These are phyloP conservation scores for Parapsyche elsis DNA, from an alignment of 1,140 invertebrate genomes.

Conservation along the genomic window DNA sequence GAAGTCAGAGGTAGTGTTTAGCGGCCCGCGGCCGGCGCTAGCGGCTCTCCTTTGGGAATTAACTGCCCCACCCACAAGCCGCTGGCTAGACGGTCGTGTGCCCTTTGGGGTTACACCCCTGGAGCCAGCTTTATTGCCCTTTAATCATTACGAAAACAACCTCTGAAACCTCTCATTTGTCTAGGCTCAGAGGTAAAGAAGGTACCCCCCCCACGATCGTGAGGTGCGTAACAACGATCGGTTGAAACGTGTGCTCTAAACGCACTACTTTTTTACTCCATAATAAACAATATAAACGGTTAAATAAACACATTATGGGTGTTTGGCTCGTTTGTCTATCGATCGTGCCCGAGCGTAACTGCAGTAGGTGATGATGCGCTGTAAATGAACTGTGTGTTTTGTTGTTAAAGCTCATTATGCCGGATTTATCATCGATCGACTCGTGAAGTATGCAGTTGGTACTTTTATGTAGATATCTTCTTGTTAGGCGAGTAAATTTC, in stretches of 20 bases:
- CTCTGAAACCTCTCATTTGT: conserved; percentile 11
- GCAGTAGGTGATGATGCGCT: not conserved
- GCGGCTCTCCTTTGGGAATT: conserved; percentile 38
- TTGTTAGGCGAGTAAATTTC: too few relatives aligned
- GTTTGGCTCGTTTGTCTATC: conserved; percentile 1
- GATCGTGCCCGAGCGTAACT: not conserved
- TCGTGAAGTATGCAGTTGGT: too few relatives aligned
- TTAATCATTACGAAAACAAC: not conserved
- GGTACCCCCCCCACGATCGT: conserved; percentile 7
- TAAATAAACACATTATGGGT: not conserved
- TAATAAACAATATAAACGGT: not conserved
- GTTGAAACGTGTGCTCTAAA: not conserved
- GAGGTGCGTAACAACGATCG: conserved; percentile 20
- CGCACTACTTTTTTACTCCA: not conserved
- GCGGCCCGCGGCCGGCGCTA: conserved; percentile 29
- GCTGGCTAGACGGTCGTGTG: conserved; percentile 38
- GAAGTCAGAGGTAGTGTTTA: not conserved
- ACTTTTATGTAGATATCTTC: too few relatives aligned
- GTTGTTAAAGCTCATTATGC: not conserved
- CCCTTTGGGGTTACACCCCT: conserved; percentile 35
- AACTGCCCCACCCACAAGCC: conserved; percentile 27
- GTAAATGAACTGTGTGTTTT: not conserved
- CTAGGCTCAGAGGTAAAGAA: too few relatives aligned
- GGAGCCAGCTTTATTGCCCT: conserved; percentile 33
- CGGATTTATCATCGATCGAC: not conserved